Evolutionary conservation across 2,113 vertebrate genomes (phyloP), one percentile per base, ranked within the genome.

Genomic region (Leucopsar rothschildi): DNA sequence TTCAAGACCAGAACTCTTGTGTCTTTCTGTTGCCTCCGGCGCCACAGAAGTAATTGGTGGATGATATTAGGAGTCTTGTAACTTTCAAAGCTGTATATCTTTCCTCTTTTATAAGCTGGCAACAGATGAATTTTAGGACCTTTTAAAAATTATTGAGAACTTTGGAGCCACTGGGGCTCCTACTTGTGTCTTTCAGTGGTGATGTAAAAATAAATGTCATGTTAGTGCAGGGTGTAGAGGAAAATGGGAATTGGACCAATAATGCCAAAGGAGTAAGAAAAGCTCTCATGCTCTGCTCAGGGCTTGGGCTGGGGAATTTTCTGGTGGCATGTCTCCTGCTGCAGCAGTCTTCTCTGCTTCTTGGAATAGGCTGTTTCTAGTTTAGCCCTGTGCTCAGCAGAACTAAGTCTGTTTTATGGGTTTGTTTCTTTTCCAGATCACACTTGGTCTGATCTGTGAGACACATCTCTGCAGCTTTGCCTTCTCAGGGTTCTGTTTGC

Each of bases 31-130:
- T 81, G 76, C 93, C 80, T 90, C 85, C 84, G 88, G 88, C 8
- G 5, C 90, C 85, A 50, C 52, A 73, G 82, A 83, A 93, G 37
- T 95, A 90, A 83, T 60, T 96, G 82, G 76, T 65, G 7, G 10
- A 78, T 83, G 88, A 86, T 93, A 84, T 45, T 71, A 40, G 56
- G 44, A 88, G 44, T 24, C 80, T 63, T 68, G 40, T 90, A 92
- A 95, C 82, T 81, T 88, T 29, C 47, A 78, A 86, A 57, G 65
- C 69, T 86, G 53, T 90, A 29, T 90, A 71, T 96, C 86, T 96
- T 95, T 88, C 31, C 44, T 84, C 28, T 94, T 96, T 95, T 95
- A 92, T 92, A 96, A 88, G 90, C 77, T 96, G 90, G 90, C 77
- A 95, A 81, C 60, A 92, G 80, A 93, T 81, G 82, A 82, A 86